These are phyloP conservation scores for Nycticebus coucang DNA, from an alignment of 2,113 vertebrate genomes.

Conservation along the genomic window DNA sequence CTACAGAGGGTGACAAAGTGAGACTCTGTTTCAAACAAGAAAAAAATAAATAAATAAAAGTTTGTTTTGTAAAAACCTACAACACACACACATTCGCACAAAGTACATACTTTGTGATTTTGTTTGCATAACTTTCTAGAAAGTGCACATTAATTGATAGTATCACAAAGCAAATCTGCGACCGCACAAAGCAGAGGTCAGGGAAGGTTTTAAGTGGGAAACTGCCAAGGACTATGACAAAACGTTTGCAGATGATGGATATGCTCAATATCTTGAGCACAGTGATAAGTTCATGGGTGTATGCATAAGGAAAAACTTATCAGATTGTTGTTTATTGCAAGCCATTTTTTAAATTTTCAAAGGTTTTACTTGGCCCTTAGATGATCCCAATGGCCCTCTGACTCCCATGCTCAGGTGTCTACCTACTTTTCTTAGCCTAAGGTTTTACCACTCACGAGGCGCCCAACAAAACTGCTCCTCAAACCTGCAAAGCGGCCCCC, in stretches of 20 bases:
- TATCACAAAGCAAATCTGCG: background rate
- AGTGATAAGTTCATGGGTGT: background rate
- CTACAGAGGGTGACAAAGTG: too few species aligned
- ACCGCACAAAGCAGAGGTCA: background rate
- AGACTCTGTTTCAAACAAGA: too few species aligned
- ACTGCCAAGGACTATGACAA: background rate
- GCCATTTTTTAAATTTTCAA: background rate
- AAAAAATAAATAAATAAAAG: too few species aligned
- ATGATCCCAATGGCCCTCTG: background rate
- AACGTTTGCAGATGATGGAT: background rate
- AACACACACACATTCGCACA: background rate
- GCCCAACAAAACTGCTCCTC: background rate
- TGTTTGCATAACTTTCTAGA: background rate
- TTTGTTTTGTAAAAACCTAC: background rate
- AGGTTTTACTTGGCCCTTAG: slow-evolving; percentile 6
- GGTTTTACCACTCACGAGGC: background rate
- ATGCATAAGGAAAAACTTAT: background rate
- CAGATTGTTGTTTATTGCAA: background rate
- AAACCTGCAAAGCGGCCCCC: background rate
- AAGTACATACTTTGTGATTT: background rate
- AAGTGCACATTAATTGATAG: background rate
- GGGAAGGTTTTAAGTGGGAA: background rate
- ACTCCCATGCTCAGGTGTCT: background rate
- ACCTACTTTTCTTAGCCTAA: background rate
- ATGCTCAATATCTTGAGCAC: background rate